Conservation (phyloP, 1,140 invertebrate genomes). For the Orchestia grillus region DNA sequence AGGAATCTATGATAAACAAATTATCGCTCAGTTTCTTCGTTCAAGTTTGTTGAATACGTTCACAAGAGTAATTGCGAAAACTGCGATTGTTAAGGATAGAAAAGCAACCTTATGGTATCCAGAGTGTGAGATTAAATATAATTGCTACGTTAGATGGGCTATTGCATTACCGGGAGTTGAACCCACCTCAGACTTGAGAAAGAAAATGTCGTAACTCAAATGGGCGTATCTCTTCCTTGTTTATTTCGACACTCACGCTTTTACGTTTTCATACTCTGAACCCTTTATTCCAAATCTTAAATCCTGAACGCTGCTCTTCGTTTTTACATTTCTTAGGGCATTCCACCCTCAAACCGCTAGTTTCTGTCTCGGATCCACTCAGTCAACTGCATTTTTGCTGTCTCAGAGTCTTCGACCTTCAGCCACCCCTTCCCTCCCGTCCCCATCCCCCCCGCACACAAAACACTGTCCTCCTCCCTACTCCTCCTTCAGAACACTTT, state of each 20-base stretch:
- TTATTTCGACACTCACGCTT: background rate
- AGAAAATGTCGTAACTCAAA: background rate
- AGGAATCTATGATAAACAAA: too few species aligned
- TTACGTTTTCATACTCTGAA: background rate
- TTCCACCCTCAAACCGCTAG: background rate
- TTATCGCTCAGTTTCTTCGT: too few species aligned
- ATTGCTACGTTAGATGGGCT: too few species aligned
- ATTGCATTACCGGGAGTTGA: background rate
- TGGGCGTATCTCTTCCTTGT: background rate
- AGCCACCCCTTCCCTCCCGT: background rate
- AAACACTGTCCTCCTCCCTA: too few species aligned
- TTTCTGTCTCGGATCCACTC: background rate
- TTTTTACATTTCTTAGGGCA: background rate
- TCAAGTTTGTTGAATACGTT: too few species aligned
- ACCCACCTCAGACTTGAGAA: background rate
- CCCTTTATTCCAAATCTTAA: background rate
- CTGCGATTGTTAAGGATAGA: background rate
- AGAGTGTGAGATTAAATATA: too few species aligned
- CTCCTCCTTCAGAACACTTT: background rate
- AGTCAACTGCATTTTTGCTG: background rate
- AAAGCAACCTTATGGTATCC: too few species aligned
- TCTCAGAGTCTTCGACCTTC: background rate
- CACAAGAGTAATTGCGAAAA: too few species aligned
- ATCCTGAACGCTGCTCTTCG: background rate
- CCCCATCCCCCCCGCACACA: too few species aligned